Evolutionary conservation across 2,797 vertebrate species (phyloP).

Genomic region (Phataginus tricuspis): DNA sequence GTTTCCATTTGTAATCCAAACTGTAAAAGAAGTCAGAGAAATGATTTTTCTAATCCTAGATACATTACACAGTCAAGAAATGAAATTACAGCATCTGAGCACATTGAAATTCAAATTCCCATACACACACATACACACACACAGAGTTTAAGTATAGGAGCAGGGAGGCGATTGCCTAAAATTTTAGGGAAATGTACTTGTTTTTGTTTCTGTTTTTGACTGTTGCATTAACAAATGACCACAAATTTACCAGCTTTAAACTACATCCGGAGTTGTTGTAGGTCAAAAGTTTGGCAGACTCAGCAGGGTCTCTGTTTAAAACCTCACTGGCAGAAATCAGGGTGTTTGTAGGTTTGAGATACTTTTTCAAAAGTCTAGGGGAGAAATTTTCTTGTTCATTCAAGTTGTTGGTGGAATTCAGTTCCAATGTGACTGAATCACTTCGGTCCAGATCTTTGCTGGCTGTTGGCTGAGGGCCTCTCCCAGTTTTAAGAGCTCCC

Average conservation of each 20-base stretch:
- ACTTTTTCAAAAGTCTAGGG: not conserved
- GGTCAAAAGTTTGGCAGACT: not conserved
- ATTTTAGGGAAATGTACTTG: not conserved
- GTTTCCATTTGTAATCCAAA: not conserved
- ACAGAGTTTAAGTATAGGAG: not conserved
- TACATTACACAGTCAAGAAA: not conserved
- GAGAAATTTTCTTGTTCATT: not conserved
- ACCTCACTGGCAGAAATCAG: not conserved
- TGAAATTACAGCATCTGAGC: not conserved
- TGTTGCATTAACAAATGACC: not conserved
- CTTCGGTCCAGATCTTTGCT: not conserved
- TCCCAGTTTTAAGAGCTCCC: not conserved
- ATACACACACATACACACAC: not conserved
- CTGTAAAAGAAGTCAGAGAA: not conserved
- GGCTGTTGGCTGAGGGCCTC: not conserved
- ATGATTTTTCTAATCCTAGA: not conserved
- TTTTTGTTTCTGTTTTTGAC: not conserved
- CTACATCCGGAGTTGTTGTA: not conserved
- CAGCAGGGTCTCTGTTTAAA: not conserved
- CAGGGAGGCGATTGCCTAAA: not conserved
- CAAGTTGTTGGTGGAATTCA: not conserved
- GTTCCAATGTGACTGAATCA: rapidly evolving
- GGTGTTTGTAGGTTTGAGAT: not conserved
- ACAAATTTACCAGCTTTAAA: not conserved
- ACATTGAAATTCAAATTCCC: not conserved